Base-by-base conservation (phyloP, 1,140 invertebrate species). In the Drosophila takahashii region DNA sequence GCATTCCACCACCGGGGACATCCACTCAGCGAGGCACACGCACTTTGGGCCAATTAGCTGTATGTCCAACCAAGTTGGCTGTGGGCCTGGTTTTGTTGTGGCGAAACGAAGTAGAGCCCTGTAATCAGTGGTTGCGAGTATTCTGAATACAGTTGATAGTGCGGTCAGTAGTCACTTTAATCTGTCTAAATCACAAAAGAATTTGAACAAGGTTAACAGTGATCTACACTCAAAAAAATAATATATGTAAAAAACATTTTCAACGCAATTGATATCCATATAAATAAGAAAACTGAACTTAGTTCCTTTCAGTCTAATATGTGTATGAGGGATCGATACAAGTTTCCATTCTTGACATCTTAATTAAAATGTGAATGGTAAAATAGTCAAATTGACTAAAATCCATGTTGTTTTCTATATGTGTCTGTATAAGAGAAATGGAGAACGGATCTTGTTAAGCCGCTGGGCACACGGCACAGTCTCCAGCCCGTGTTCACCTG, bases 121-220 rank as follows among this genome's bases (percentile, higher is more conserved):
- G 36, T 34, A 66, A 47, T 59, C 51, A 76, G 37, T 37, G 36
- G 16, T 22, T 13, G 15, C 27, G 13, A 37, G 41, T 39, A 42
- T 69, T 70, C 48, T 62, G 48, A 60, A 61, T 51, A 61, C 18
- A 15, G 42, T 57, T 48, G 67, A 66, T 81, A 87, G 83, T 83
- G 64, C 76, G 70, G 84, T 79, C 79, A 89, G 76, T 87, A 83
- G 79, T 86, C 75, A 70, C 76, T 89, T 87, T 79, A 76, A 89
- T 79, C 66, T 89, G 60, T 36, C 56, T 51, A 60, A 65, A 50
- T 45, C 16, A 16, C 32, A 37, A 54, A 37, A 47, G 26, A 65
- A 29, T 41, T 39, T 65, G 32, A 4, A 10, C 22, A 11, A 3
- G n/a, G 5, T 11, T 37, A 11, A 3, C 9, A 22, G 6, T 8